phyloP scores from a whole-genome alignment of 37 sponge, comb jelly and placozoan species.

The Spongilla lacustris region DNA sequence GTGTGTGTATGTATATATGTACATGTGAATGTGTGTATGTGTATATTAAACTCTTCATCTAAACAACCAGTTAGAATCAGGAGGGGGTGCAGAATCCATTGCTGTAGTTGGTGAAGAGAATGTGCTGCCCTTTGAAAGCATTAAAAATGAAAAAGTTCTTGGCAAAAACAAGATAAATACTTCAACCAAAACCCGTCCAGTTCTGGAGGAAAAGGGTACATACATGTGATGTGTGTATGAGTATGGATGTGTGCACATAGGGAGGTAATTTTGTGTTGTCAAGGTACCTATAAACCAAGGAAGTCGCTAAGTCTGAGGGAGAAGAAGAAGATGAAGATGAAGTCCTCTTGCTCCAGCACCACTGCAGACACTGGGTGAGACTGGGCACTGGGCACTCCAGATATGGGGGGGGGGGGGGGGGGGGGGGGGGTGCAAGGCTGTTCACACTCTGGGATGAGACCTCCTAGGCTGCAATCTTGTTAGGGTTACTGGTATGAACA shows the following conservation, averaged over 20 bases:
- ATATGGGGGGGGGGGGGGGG: too few species aligned
- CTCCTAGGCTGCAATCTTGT: too few species aligned
- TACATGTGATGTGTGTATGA: too few species aligned
- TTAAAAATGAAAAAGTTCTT: not conserved
- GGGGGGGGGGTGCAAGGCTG: too few species aligned
- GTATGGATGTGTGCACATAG: not conserved
- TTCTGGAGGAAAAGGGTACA: not conserved
- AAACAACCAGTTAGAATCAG: too few species aligned
- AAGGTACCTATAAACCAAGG: not conserved
- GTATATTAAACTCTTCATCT: too few species aligned
- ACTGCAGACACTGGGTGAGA: not conserved
- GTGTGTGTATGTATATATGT: too few species aligned
- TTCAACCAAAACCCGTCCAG: not conserved
- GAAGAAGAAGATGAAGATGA: not conserved
- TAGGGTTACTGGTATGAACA: too few species aligned
- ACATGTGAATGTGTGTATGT: too few species aligned
- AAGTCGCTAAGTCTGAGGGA: not conserved
- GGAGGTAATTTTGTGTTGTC: not conserved
- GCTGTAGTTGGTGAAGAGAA: not conserved
- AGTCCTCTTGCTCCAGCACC: too few species aligned
- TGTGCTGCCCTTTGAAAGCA: not conserved
- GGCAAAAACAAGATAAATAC: not conserved
- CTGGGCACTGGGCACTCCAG: not conserved
- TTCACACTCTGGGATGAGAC: too few species aligned
- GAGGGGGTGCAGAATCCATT: too few species aligned